Percentiles rank a stretch among this genome's conserved stretches.
These are phyloP conservation scores for Falco naumanni DNA, from an alignment of 2,797 vertebrate species.

Conservation along the genomic window DNA sequence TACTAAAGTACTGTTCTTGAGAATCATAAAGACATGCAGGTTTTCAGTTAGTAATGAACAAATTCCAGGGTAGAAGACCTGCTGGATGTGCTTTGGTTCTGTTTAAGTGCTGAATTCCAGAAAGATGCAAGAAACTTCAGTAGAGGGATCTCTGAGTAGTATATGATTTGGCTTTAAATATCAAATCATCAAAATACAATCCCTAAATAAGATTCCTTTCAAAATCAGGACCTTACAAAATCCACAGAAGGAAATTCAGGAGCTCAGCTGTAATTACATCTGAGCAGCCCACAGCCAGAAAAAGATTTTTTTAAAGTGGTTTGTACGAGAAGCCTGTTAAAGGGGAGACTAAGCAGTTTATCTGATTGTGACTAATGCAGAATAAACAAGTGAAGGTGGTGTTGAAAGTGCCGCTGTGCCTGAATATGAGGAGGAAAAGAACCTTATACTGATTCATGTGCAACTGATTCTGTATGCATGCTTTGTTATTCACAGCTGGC, in stretches of 20 bases:
- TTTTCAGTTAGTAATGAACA: background rate
- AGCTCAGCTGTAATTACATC: background rate
- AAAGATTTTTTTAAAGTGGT: background rate
- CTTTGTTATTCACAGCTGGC: background rate
- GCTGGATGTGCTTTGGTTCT: background rate
- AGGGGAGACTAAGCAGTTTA: background rate
- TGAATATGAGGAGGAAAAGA: background rate
- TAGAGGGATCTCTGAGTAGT: background rate
- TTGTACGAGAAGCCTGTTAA: background rate
- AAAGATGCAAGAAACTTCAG: background rate
- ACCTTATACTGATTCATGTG: background rate
- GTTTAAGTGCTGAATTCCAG: background rate
- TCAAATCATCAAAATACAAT: background rate
- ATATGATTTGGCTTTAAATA: background rate
- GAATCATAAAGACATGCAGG: background rate
- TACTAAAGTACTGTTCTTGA: background rate
- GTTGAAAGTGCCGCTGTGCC: background rate
- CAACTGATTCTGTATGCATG: background rate
- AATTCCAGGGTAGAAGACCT: background rate
- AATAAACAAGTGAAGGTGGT: background rate
- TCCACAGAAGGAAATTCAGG: background rate
- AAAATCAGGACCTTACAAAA: background rate
- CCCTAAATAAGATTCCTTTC: background rate
- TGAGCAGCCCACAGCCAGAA: background rate
- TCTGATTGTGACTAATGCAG: constrained; percentile 17